Evolutionary conservation across 2,113 vertebrate species (phyloP).

Genomic region (Malurus cyaneus): DNA sequence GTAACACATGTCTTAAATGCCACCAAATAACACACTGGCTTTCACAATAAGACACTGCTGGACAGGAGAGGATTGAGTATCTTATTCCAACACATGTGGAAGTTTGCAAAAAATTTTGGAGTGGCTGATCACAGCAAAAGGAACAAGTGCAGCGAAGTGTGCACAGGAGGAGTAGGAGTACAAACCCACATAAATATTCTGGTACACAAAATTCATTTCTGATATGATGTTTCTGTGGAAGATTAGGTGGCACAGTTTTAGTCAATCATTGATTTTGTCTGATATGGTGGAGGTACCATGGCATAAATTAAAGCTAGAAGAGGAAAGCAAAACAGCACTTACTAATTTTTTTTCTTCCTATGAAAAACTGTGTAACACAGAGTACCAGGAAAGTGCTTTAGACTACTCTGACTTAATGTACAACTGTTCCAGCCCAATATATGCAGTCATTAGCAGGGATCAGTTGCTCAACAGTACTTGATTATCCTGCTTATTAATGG

Average conservation of each 20-base stretch:
- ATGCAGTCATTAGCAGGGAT: background rate
- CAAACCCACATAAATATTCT: background rate
- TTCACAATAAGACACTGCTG: conserved; percentile 4
- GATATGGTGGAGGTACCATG: background rate
- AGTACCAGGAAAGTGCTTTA: background rate
- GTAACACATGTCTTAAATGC: background rate
- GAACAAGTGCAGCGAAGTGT: background rate
- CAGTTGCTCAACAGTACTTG: background rate
- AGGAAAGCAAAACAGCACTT: background rate
- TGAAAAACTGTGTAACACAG: background rate
- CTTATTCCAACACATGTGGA: background rate
- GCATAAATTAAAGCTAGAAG: background rate
- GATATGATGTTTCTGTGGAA: background rate
- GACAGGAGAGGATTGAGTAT: background rate
- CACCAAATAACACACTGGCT: background rate
- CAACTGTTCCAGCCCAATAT: background rate
- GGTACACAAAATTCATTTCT: background rate
- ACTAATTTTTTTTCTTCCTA: background rate
- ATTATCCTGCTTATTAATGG: background rate
- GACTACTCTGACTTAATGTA: background rate
- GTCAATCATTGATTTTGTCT: background rate
- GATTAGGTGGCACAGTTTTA: background rate
- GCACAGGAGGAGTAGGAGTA: background rate
- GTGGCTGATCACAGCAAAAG: background rate
- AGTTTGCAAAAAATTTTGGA: conserved; percentile 1